Percentiles rank a stretch among this genome's conserved stretches.
phyloP scores from a whole-genome alignment of 2,888 invertebrate genomes.

The Polydrusus tereticollis region DNA sequence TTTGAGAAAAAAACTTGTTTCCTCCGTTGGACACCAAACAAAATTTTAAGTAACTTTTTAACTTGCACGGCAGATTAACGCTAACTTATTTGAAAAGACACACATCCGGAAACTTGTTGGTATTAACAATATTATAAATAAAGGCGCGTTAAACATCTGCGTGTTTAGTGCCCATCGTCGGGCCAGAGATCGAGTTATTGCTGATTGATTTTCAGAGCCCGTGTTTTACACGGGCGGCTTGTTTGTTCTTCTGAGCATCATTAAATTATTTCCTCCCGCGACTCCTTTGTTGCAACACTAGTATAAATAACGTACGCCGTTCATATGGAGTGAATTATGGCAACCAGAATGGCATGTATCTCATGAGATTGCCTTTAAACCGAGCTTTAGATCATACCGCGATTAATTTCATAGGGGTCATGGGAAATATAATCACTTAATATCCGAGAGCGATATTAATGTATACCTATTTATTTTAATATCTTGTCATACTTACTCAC shows the following conservation, averaged over 20 bases:
- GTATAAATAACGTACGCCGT: conserved; percentile 58
- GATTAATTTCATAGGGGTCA: conserved; percentile 26
- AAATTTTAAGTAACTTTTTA: no score
- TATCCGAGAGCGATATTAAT: conserved; percentile 3
- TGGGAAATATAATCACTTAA: conserved; percentile 32
- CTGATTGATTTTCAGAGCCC: conserved; percentile 65
- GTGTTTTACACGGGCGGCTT: conserved; percentile 65
- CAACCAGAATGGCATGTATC: conserved; percentile 48
- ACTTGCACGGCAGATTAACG: no score
- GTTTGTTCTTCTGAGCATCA: conserved; percentile 64
- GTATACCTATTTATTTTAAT: neutral
- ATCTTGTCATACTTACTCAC: no score
- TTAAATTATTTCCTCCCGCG: conserved; percentile 66
- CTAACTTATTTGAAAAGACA: neutral
- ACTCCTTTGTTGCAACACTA: conserved; percentile 60
- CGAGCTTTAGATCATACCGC: conserved; percentile 31
- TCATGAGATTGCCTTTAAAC: conserved; percentile 30
- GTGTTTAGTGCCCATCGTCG: conserved; percentile 55
- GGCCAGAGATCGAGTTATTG: conserved; percentile 60
- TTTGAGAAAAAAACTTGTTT: no score
- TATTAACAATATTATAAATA: neutral
- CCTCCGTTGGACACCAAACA: no score
- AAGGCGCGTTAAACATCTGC: conserved; percentile 54
- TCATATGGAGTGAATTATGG: conserved; percentile 62
- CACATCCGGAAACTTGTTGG: conserved; percentile 3